Percentiles rank a stretch among this genome's conserved stretches.
Conservation (phyloP, 2,113 vertebrate species). For the Riparia riparia region DNA sequence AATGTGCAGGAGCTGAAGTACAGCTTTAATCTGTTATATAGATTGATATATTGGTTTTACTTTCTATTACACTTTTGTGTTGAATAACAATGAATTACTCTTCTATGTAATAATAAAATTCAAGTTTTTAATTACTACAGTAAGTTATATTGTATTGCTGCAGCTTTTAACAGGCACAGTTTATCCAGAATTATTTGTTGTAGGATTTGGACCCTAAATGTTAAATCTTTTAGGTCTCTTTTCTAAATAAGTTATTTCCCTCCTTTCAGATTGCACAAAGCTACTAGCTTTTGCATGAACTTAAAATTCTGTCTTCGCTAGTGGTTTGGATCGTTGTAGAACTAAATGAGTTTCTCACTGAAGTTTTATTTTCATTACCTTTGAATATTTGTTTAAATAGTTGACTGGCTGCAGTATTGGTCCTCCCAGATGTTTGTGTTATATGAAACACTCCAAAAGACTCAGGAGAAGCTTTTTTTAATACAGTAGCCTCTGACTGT, state of each 20-base stretch:
- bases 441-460: not conserved
- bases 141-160: not conserved
- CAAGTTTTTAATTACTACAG: rapidly evolving
- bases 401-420: not conserved
- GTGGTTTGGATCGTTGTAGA: not conserved
- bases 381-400: not conserved
- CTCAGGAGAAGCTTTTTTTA: not conserved
- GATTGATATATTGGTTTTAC: not conserved
- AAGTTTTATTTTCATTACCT: not conserved
- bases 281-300: not conserved
- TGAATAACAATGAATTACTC: not conserved
- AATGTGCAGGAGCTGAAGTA: not conserved
- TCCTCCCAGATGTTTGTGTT: not conserved
- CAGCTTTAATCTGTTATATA: not conserved
- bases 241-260: not conserved
- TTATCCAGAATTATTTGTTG: not conserved
- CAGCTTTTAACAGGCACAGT: not conserved
- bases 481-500: not conserved
- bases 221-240: not conserved
- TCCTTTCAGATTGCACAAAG: not conserved
- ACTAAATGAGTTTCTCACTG: not conserved
- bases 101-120: not conserved
- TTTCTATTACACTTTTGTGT: not conserved
- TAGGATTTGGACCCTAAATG: not conserved
- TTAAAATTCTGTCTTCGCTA: not conserved